Conservation (phyloP, 1,140 invertebrate species). For the Agrilus planipennis region DNA sequence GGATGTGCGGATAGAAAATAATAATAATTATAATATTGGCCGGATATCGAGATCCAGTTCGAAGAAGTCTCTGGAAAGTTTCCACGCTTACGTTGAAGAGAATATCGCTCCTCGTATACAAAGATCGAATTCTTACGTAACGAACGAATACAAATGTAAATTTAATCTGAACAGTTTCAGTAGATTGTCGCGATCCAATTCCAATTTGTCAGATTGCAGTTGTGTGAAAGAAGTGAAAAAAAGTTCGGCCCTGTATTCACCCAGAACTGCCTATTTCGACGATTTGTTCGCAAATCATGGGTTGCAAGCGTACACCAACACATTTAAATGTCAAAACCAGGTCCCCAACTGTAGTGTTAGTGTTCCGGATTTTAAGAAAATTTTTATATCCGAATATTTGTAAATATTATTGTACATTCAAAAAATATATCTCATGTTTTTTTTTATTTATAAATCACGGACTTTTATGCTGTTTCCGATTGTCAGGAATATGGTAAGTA, state of each 20-base stretch:
- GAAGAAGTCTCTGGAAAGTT: slow-evolving; percentile 28
- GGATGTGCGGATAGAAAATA: neutral
- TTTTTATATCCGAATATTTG: slow-evolving; percentile 42
- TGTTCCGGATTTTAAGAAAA: slow-evolving; percentile 42
- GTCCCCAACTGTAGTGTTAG: slow-evolving; percentile 36
- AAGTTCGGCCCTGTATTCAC: slow-evolving; percentile 22
- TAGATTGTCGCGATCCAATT: slow-evolving; percentile 9
- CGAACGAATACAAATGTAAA: slow-evolving; percentile 13
- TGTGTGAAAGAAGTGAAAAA: slow-evolving; percentile 15
- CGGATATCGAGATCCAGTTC: slow-evolving; percentile 27
- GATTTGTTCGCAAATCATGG: slow-evolving; percentile 14
- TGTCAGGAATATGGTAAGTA: too few relatives aligned
- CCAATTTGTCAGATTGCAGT: slow-evolving; percentile 14
- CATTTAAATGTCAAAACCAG: slow-evolving; percentile 26
- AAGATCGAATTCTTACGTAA: slow-evolving; percentile 28
- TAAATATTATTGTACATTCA: too few relatives aligned
- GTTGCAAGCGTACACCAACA: slow-evolving; percentile 9
- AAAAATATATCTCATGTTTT: too few relatives aligned
- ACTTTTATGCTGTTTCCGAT: too few relatives aligned
- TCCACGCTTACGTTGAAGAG: slow-evolving; percentile 25
- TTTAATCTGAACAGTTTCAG: neutral
- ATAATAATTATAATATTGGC: slow-evolving; percentile 11
- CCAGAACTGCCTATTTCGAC: slow-evolving; percentile 15
- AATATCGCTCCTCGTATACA: slow-evolving; percentile 15
- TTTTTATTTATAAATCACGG: too few relatives aligned